Base-by-base conservation (phyloP, 1,140 invertebrate species). In the Antheraea mylitta region DNA sequence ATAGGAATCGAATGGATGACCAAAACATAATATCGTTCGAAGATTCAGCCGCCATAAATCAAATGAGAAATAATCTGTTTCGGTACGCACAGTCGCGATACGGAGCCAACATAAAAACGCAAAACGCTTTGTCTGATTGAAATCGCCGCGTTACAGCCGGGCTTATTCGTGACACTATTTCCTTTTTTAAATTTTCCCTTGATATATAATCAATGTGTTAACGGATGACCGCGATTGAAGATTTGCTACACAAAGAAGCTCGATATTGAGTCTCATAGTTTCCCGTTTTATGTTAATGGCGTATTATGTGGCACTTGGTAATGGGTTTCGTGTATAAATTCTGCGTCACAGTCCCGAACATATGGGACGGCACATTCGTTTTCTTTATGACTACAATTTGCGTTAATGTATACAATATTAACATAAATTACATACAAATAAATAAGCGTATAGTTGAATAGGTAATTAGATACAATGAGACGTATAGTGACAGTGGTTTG, bases 11-110 rank as follows among this genome's bases (percentile, higher is more conserved):
- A 92, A 92, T 89, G 90, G 89, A 89, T 91, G 89, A 91, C 90
- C 90, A 92, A 92, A 92, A 92, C 90, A 92, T 92, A 92, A 92
- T 92, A 92, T 90, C 90, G 84, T 86, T 89, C 83, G 89, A 88
- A 89, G 87, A 90, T 90, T 90, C 90, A 81, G 82, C 83, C 81
- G 81, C 82, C 84, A 91, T 91, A 91, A 91, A 92, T 92, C 90
- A 92, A 91, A 92, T 92, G 87, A 91, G 88, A 81, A 92, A 91
- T 92, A 90, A 91, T 92, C 87, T 92, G 85, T 90, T 88, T 90
- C 86, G 85, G 82, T 82, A 81, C 83, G 86, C 85, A 83, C 90
- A 89, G 86, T 87, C 89, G 87, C 78, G 83, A 84, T 81, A 79
- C 77, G 80, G 77, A 73, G 79, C 82, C 83, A 76, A 86, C 82